A percentile compares a stretch with the other conserved stretches of the same genome.
Conservation (phyloP, 1,140 invertebrate species). For the Acromyrmex echinatior region DNA sequence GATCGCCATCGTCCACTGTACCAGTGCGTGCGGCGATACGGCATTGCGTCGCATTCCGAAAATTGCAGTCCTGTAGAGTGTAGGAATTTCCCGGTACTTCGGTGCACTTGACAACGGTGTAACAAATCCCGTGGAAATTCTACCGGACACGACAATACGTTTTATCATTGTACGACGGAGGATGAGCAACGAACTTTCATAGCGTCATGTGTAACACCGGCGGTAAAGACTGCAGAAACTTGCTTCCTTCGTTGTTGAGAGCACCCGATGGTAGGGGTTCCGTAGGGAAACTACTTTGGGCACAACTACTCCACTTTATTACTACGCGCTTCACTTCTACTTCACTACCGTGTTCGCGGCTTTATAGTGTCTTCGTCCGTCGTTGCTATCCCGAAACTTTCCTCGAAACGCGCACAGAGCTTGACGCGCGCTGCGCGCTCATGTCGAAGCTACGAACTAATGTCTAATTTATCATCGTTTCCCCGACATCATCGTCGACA, state of each 20-base stretch:
- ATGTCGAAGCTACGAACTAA: constrained; percentile 28
- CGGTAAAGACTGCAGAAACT: neutral
- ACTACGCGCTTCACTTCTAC: constrained; percentile 58
- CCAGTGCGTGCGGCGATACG: neutral
- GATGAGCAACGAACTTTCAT: constrained; percentile 7
- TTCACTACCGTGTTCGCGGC: constrained; percentile 60
- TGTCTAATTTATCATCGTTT: constrained; percentile 67
- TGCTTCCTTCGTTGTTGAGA: neutral
- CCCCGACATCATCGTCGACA: neutral
- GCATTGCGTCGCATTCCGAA: constrained; percentile 55
- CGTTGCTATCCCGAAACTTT: constrained; percentile 64
- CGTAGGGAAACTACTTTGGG: constrained; percentile 56
- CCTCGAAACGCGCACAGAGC: constrained; percentile 19
- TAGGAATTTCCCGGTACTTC: constrained; percentile 47
- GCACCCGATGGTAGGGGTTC: neutral
- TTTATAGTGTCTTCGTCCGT: constrained; percentile 45
- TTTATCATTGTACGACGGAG: constrained; percentile 31
- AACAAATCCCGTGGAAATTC: constrained; percentile 56
- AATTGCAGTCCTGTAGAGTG: constrained; percentile 34
- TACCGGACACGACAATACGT: constrained; percentile 46
- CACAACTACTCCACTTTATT: constrained; percentile 72
- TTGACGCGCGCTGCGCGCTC: constrained; percentile 6
- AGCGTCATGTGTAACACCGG: neutral
- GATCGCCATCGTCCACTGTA: constrained; percentile 10
- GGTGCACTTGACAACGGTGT: constrained; percentile 36